These are phyloP conservation scores for Epicampocera succincta DNA, from an alignment of 2,888 invertebrate genomes.

Conservation along the genomic window DNA sequence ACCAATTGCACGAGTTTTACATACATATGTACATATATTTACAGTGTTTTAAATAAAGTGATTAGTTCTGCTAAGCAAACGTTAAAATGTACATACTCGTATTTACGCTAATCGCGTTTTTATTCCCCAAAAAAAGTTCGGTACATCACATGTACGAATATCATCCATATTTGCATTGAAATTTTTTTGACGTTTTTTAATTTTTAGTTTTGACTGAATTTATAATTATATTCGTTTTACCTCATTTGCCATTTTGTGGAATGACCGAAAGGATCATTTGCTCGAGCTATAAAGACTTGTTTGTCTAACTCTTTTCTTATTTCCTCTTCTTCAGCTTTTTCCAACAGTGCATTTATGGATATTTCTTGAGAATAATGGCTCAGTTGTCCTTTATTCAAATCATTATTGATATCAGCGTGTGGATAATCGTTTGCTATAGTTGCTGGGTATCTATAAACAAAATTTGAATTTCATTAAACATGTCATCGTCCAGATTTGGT, in stretches of 20 bases:
- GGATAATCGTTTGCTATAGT: conserved; percentile 59
- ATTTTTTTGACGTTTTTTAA: too few species aligned
- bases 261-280: conserved; percentile 81
- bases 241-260: conserved; percentile 79
- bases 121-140: too few species aligned
- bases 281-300: conserved; percentile 79
- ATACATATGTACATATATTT: background rate
- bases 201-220: too few species aligned
- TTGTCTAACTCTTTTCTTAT: conserved; percentile 66
- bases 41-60: too few species aligned
- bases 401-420: conserved; percentile 60
- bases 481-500: too few species aligned
- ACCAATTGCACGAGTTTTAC: too few species aligned
- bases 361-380: conserved; percentile 44
- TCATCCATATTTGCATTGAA: too few species aligned
- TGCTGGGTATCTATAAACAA: conserved; percentile 38
- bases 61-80: too few species aligned
- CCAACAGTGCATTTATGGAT: background rate
- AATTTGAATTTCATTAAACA: too few species aligned
- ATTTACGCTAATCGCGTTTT: too few species aligned
- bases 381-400: conserved; percentile 48
- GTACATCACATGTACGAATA: too few species aligned
- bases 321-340: conserved; percentile 26
- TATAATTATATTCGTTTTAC: conserved; percentile 66
- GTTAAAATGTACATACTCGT: too few species aligned